Percentiles rank a stretch among this genome's conserved stretches.
Evolutionary conservation across 2,888 invertebrate species (phyloP).

Genomic region (Hololepta plana): DNA sequence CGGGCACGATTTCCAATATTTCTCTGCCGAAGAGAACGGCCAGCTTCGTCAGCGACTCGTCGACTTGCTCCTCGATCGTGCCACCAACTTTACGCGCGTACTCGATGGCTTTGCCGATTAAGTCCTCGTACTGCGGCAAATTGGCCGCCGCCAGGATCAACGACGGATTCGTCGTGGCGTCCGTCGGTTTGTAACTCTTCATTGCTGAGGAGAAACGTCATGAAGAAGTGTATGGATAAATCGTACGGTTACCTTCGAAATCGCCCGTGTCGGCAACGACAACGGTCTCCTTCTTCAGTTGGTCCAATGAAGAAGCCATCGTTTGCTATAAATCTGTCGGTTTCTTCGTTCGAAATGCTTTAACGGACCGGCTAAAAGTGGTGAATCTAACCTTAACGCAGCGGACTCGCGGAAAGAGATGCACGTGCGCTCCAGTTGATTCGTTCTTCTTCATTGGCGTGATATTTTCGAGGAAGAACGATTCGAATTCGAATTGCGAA

Average conservation of each 20-base stretch:
- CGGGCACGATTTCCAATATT: slow-evolving; percentile 87
- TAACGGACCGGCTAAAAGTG: too few species aligned
- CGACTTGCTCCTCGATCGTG: slow-evolving; percentile 46
- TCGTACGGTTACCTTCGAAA: slow-evolving; percentile 94
- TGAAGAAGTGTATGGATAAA: too few species aligned
- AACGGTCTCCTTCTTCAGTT: slow-evolving; percentile 73
- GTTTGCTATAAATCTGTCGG: too few species aligned
- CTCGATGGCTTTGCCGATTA: slow-evolving; percentile 70
- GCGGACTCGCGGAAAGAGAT: too few species aligned
- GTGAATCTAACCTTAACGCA: too few species aligned
- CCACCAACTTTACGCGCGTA: slow-evolving; percentile 56
- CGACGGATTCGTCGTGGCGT: slow-evolving; percentile 95
- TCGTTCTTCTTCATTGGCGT: too few species aligned
- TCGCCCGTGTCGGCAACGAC: slow-evolving; percentile 99
- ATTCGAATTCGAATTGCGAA: too few species aligned
- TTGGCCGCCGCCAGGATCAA: slow-evolving; percentile 78
- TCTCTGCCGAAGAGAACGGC: slow-evolving; percentile 86
- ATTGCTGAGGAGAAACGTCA: too few species aligned
- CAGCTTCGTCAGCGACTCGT: slow-evolving; percentile 71
- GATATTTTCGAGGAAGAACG: too few species aligned
- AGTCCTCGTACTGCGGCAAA: slow-evolving; percentile 69
- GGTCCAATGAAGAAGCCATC: slow-evolving; percentile 57
- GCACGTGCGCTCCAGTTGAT: too few species aligned
- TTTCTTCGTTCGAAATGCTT: too few species aligned
- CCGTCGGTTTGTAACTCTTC: slow-evolving; percentile 83